Percentiles rank a stretch among this genome's conserved stretches.
Evolutionary conservation across 2,797 vertebrate species (phyloP).

Genomic region (Falco novaeseelandiae): DNA sequence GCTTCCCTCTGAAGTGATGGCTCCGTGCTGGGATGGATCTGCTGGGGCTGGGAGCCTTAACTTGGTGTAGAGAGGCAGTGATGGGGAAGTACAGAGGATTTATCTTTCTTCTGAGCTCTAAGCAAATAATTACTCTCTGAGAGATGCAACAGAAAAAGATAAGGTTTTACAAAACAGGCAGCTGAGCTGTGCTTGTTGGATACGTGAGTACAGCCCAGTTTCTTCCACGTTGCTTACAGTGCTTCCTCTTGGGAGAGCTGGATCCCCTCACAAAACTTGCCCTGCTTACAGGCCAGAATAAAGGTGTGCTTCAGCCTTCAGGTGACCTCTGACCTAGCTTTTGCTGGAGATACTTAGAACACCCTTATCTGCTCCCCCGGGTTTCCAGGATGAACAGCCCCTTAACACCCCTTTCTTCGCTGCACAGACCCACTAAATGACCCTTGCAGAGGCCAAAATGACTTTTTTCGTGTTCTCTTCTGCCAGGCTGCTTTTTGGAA

Average conservation of each 20-base stretch:
- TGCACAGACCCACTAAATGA: neutral
- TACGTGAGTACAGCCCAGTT: neutral
- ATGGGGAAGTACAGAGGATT: neutral
- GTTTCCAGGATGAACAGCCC: neutral
- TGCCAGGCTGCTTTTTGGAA: neutral
- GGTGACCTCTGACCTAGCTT: neutral
- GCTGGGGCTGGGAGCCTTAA: neutral
- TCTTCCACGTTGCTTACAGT: neutral
- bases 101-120: neutral
- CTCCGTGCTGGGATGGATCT: neutral
- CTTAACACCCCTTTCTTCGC: neutral
- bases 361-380: neutral
- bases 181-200: neutral
- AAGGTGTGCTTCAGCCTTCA: neutral
- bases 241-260: neutral
- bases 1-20: neutral
- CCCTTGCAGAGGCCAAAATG: neutral
- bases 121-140: neutral
- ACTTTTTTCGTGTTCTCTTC: neutral
- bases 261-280: neutral
- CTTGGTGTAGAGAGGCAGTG: neutral
- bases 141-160: neutral
- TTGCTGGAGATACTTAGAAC: neutral
- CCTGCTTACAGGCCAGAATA: neutral
- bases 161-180: neutral